Evolutionary conservation across 2,888 invertebrate genomes (phyloP).

Genomic region (Pseudoips prasinana): DNA sequence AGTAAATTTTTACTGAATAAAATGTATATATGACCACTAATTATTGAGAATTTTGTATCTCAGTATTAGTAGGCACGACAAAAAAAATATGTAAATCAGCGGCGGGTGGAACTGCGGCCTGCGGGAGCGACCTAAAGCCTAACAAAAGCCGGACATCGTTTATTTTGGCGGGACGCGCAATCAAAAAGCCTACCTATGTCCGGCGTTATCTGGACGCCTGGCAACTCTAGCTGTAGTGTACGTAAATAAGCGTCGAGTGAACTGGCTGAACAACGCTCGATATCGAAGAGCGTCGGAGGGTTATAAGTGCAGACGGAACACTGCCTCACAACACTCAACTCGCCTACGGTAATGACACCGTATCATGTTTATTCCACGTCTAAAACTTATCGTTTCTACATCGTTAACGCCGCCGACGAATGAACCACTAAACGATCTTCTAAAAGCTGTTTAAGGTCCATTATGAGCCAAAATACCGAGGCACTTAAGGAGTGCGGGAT

Average conservation of each 20-base stretch:
- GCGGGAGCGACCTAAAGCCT: no score
- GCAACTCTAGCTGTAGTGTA: slow-evolving; percentile 11
- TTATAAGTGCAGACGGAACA: slow-evolving; percentile 29
- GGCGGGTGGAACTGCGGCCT: no score
- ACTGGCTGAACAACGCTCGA: slow-evolving; percentile 31
- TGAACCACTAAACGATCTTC: slow-evolving; percentile 56
- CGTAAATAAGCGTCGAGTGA: slow-evolving; percentile 27
- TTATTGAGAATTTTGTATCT: no score
- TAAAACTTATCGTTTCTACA: slow-evolving; percentile 64
- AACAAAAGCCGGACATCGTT: no score
- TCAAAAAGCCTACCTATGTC: no score
- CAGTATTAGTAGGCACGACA: no score
- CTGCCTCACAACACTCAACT: slow-evolving; percentile 15
- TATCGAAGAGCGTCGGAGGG: slow-evolving; percentile 33
- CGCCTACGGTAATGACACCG: slow-evolving; percentile 37
- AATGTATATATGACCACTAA: no score
- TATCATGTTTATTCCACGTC: slow-evolving; percentile 55
- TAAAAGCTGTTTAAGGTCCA: slow-evolving; percentile 63
- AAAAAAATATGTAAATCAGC: no score
- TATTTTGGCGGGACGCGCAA: no score
- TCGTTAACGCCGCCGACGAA: slow-evolving; percentile 61
- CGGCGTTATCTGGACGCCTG: no score
- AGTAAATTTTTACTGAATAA: no score
- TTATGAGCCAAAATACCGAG: slow-evolving; percentile 54
- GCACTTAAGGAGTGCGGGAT: slow-evolving; percentile 49